Evolutionary conservation across 2,113 vertebrate species (phyloP), one percentile per base, ranked within the genome.

Genomic region (Raja brachyura): DNA sequence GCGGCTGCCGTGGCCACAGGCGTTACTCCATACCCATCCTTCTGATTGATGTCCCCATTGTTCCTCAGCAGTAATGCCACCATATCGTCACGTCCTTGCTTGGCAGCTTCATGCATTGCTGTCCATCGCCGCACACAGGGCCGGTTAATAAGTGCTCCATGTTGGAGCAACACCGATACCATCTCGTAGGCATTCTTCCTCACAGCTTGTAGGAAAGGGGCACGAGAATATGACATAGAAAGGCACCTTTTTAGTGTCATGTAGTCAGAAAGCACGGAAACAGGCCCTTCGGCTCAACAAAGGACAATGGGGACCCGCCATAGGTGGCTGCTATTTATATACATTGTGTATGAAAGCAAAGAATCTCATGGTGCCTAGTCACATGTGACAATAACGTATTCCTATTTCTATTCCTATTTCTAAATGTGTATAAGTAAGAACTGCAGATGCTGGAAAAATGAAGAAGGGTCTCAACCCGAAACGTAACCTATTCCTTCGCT

Each of bases 91-190:
- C 94, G 96, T n/a, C 97, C 97, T 93, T 96, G 96, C 94, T 97
- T 98, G 33, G 97, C 97, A 22, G 97, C 97, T 95, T 98, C 98
- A 0, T 98, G 97, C 88, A 96, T 96, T 54, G 97, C 97, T 0
- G 96, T 98, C 97, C 97, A 98, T 61, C 93, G 95, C 73, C 95
- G 97, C 79, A 95, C 94, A 6, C 97, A 97, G 0, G 97, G 96
- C 94, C 98, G 97, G 94, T 97, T 96, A 93, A 98, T 96, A 14
- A 94, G 96, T 88, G 96, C 95, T 14, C 97, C 97, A 68, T 96
- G 94, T 94, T 95, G 96, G 93, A 98, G 95, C 90, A 99, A 96
- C n/a, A 94, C 39, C 0, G 95, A 94, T 9, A 95, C 96, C 95
- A 97, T 96, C 81, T 98, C 96, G 14, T 97, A 97, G 28, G 95